Evolutionary conservation across 2,888 invertebrate species (phyloP), one percentile per base, ranked within the genome.

Genomic region (Campoplex nolae): DNA sequence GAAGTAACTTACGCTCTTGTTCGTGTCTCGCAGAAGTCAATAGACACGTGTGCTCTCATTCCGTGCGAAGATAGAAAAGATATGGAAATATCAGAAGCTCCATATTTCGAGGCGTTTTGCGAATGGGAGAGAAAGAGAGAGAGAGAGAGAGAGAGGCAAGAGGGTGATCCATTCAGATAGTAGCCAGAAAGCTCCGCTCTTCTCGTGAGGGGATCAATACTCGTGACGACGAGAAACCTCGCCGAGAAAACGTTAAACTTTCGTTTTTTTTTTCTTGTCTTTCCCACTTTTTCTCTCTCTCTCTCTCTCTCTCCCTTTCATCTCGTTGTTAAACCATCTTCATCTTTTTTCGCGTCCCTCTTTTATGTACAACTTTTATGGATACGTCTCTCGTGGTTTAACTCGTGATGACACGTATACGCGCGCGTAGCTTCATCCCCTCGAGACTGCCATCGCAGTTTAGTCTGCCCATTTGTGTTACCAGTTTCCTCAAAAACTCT

Each of bases 81-180:
- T 78, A 88, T 45, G 76, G 79, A 75, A 71, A 68, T 78, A 82
- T 71, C 71, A 67, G 75, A 58, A 91, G 86, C 83, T 87, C 89
- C 89, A 91, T 91, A 90, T 89, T 88, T 68, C 77, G 74, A 67
- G 28, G 70, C 56, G 88, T 88, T 90, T 89, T 86, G 88, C 77
- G 74, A 71, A 77, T 38, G 79, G 89, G 81, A 89, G 23, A 23
- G 23, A 23, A 23, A 23, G 23, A 23, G 23, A 23, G 23, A 23
- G 23, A 23, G 23, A 23, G 23, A 23, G 23, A 23, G 23, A 23
- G 23, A 23, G 89, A 91, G 88, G 90, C 86, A 89, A 89, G 90
- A 89, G 89, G 90, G 89, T 90, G 90, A 89, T 91, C 91, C 92
- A 94, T 93, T 93, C 92, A 92, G 92, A 91, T 92, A 92, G 91